Evolutionary conservation across 64 coral and sea anemone species (phyloP), one percentile per base, ranked within the genome.

Genomic region (Stylophora pistillata): DNA sequence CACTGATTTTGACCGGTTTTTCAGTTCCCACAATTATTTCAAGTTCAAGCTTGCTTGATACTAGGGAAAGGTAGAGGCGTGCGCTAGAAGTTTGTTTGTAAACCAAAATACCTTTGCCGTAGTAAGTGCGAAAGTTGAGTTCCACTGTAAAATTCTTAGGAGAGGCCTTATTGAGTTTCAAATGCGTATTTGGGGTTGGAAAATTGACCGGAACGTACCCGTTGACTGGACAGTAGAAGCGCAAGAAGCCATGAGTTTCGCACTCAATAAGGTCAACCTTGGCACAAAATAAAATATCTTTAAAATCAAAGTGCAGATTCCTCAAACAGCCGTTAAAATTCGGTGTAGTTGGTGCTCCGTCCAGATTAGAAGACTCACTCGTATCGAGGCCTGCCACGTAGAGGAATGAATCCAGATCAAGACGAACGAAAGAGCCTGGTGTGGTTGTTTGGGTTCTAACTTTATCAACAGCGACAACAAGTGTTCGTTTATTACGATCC

Each of bases 261-360:
- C 87, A 93, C 31, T 87, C 60, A 10, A 26, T 20, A 0, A 87
- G 5, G 13, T 90, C 58, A n/a, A 74, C 37, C 27, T 87, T 16
- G 16, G 76, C 87, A 23, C 87, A 79, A 71, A 86, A 74, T 1
- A 96, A 61, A 20, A 97, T 87, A 59, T 97, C 95, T 20, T 53
- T 93, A 26, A 66, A 72, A 53, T 97, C 82, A 33, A 97, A 90
- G 79, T 81, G 81, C 6, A 93, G 29, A 71, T 90, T 78, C 56
- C 78, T 92, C 59, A 97, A 71, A 53, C 95, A 97, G 15, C 95
- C 95, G 61, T 76, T 82, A 30, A 97, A 97, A 74, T 87, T 88
- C 2, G 87, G 87, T 15, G 86, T 30, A 65, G 56, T 56, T 10
- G 72, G 33, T 1, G 75, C 53, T 15, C 91, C 87, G 59, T 58